Percentiles rank a stretch among this genome's conserved stretches.
Evolutionary conservation across 2,888 invertebrate genomes (phyloP).

Genomic region (Andrena chrysosceles): DNA sequence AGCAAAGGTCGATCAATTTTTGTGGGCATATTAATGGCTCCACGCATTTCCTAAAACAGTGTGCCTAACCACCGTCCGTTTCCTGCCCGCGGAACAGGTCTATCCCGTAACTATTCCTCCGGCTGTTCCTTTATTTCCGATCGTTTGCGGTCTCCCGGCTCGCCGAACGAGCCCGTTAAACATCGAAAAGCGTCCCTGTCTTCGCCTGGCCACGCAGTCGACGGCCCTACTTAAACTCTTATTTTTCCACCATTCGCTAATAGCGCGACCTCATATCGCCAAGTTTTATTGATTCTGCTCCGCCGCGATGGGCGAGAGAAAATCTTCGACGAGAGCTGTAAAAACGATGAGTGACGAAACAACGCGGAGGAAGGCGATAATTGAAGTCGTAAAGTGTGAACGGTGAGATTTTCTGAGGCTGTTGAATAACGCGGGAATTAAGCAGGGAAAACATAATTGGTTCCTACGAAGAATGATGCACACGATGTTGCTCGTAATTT

Average conservation of each 20-base stretch:
- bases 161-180: conserved; percentile 41
- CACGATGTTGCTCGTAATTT: not conserved
- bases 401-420: not conserved
- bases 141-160: conserved; percentile 77
- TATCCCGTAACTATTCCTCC: conserved; percentile 61
- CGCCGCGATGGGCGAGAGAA: not conserved
- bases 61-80: conserved; percentile 72
- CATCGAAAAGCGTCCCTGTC: conserved; percentile 45
- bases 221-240: conserved; percentile 14
- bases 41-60: conserved; percentile 74
- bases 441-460: not conserved
- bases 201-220: not conserved
- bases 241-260: conserved; percentile 4
- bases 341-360: conserved; percentile 1
- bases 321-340: conserved; percentile 15
- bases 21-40: conserved; percentile 72
- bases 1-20: conserved; percentile 73
- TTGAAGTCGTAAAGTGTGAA: conserved; percentile 19
- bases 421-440: conserved; percentile 1
- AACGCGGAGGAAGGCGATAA: conserved; percentile 19
- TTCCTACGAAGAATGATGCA: not conserved
- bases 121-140: conserved; percentile 78
- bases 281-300: conserved; percentile 16
- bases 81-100: conserved; percentile 65
- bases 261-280: not conserved